Conservation (phyloP, 2,797 vertebrate genomes). For the Sebastes steindachneri region DNA sequence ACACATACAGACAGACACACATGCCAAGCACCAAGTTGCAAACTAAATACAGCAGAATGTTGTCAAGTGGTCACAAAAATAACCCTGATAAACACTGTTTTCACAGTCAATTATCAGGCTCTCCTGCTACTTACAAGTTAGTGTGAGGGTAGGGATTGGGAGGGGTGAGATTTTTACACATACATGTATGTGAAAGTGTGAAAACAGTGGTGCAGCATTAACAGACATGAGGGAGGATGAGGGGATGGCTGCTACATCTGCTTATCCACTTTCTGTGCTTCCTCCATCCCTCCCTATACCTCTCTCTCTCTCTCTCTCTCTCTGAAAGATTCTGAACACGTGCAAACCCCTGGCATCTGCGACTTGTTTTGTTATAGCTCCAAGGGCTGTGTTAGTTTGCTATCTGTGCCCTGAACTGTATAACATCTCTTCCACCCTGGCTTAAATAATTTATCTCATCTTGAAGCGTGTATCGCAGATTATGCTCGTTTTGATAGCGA, state of each 20-base stretch:
- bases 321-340: slow-evolving; percentile 7
- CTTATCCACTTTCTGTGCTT: neutral
- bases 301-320: neutral
- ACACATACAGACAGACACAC: neutral
- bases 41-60: neutral
- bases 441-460: slow-evolving; percentile 82
- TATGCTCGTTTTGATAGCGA: slow-evolving; percentile 78
- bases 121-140: neutral
- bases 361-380: slow-evolving; percentile 43
- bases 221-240: slow-evolving; percentile 2
- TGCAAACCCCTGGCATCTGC: slow-evolving; percentile 7
- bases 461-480: slow-evolving; percentile 77
- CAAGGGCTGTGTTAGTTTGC: slow-evolving; percentile 31
- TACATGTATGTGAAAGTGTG: slow-evolving; percentile 15
- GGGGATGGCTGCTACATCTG: slow-evolving; percentile 9
- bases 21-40: neutral
- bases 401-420: slow-evolving; percentile 52
- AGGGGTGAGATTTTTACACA: neutral
- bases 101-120: slow-evolving; percentile 4
- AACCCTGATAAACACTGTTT: slow-evolving; percentile 14
- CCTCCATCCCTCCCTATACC: neutral
- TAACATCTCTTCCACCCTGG: slow-evolving; percentile 46
- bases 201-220: neutral
- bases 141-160: neutral
- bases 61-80: neutral